phyloP scores from a whole-genome alignment of 2,888 invertebrate genomes.

The Seira musarum region DNA sequence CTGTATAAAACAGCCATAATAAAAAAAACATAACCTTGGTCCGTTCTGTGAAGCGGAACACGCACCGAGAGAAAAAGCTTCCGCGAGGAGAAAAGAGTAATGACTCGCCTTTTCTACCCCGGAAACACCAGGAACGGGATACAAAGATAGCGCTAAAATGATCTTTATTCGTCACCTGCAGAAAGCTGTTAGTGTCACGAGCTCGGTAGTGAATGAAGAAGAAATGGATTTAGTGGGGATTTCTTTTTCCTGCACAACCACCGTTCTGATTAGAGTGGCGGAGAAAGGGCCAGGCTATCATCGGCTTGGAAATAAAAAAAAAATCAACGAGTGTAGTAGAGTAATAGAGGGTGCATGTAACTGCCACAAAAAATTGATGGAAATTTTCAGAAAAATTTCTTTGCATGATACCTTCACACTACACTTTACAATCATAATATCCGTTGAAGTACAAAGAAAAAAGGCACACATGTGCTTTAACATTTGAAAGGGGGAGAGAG shows the following conservation, averaged over 20 bases:
- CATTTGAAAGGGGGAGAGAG: too few relatives aligned
- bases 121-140: slow-evolving; percentile 66
- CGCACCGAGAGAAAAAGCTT: slow-evolving; percentile 21
- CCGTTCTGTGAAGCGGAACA: slow-evolving; percentile 25
- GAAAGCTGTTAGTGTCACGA: slow-evolving; percentile 67
- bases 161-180: slow-evolving; percentile 69
- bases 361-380: too few relatives aligned
- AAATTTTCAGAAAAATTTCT: background rate
- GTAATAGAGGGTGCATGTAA: slow-evolving; percentile 21
- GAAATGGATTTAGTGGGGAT: background rate
- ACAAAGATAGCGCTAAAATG: slow-evolving; percentile 66
- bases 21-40: too few relatives aligned
- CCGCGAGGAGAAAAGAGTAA: slow-evolving; percentile 55
- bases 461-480: background rate
- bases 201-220: slow-evolving; percentile 36
- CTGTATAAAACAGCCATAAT: too few relatives aligned
- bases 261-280: slow-evolving; percentile 43
- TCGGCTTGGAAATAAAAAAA: too few relatives aligned
- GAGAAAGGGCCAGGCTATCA: slow-evolving; percentile 39
- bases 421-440: background rate
- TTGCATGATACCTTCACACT: background rate
- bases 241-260: slow-evolving; percentile 61
- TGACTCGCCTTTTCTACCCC: slow-evolving; percentile 61
- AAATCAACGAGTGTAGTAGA: background rate
- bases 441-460: slow-evolving; percentile 6